phyloP scores from a whole-genome alignment of 1,140 invertebrate genomes.

The Pseudomyrmex flavicornis region DNA sequence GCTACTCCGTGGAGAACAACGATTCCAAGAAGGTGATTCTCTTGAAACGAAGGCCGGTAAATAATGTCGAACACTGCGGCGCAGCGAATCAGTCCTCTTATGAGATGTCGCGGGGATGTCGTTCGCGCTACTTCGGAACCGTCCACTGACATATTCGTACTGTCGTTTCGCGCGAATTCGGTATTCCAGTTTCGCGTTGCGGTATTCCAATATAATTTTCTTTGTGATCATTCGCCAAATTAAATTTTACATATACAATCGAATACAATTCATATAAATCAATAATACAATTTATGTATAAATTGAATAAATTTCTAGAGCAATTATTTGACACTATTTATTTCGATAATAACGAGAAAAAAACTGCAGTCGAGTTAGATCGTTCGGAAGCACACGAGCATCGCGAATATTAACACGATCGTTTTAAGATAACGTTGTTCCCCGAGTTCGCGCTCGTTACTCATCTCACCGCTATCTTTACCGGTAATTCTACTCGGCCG shows the following conservation, averaged over 20 bases:
- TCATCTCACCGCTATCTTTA: neutral
- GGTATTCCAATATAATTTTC: neutral
- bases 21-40: slow-evolving; percentile 53
- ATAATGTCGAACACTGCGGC: slow-evolving; percentile 56
- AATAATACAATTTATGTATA: too few species aligned
- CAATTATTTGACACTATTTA: too few species aligned
- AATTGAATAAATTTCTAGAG: too few species aligned
- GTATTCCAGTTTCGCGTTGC: neutral
- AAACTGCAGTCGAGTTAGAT: too few species aligned
- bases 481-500: slow-evolving; percentile 2
- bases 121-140: slow-evolving; percentile 25
- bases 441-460: neutral
- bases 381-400: too few species aligned
- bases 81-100: slow-evolving; percentile 58
- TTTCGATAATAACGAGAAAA: too few species aligned
- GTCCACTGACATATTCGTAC: slow-evolving; percentile 38
- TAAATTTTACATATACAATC: too few species aligned
- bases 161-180: slow-evolving; percentile 1
- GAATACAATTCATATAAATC: too few species aligned
- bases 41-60: slow-evolving; percentile 69
- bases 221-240: neutral
- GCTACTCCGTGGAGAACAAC: slow-evolving; percentile 50
- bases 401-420: neutral
- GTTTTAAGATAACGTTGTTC: slow-evolving; percentile 25
- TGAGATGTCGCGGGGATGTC: slow-evolving; percentile 59